Evolutionary conservation across 2,113 vertebrate species (phyloP).

Genomic region (Microcebus jonahi): DNA sequence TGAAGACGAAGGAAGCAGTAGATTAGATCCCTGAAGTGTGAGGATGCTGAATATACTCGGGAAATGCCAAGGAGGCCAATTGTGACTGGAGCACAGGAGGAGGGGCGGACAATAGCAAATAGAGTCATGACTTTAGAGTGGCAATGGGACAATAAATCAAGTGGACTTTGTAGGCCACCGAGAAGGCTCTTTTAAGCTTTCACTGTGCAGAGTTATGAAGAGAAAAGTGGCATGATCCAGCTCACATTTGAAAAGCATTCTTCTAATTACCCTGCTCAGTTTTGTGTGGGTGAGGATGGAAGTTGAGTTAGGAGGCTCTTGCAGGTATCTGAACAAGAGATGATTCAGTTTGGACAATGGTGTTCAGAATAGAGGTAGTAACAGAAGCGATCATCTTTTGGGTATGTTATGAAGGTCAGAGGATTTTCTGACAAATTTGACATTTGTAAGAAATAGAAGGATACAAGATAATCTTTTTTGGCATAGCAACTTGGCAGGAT

Average conservation of each 20-base stretch:
- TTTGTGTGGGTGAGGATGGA: accelerated
- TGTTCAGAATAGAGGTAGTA: not conserved
- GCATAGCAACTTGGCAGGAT: not conserved
- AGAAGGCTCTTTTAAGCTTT: not conserved
- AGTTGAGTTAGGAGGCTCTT: not conserved
- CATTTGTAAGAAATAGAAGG: not conserved
- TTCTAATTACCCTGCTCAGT: not conserved
- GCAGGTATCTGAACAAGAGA: not conserved
- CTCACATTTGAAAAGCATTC: not conserved
- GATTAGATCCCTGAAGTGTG: not conserved
- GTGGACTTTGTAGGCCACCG: not conserved
- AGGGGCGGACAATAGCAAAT: not conserved
- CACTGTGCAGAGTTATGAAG: not conserved
- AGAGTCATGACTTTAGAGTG: not conserved
- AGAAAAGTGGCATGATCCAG: not conserved
- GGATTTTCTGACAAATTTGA: no score
- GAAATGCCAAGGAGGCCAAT: not conserved
- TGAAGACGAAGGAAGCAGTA: not conserved
- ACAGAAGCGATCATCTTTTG: not conserved
- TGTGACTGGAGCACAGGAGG: not conserved
- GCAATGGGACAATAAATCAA: not conserved
- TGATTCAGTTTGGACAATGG: accelerated
- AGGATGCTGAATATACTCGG: accelerated
- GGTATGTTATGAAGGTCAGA: not conserved
- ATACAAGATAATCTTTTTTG: not conserved